Conservation (phyloP, 2,113 vertebrate species). For the Noctilio leporinus region DNA sequence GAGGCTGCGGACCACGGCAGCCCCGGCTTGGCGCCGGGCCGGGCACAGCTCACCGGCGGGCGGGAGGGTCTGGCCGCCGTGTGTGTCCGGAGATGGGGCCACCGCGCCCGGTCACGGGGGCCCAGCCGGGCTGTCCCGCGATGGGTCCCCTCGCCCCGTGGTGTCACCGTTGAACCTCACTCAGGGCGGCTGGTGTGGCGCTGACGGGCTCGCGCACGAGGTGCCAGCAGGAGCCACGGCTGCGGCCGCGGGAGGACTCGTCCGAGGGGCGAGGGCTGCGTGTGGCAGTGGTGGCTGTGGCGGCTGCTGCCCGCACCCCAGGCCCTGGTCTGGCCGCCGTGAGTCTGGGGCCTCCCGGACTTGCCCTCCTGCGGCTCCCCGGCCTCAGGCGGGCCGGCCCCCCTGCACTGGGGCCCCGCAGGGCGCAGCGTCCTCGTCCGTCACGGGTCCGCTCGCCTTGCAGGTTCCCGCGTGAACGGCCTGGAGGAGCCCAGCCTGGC, state of each 20-base stretch:
- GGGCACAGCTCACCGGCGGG: neutral
- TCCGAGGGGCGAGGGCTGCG: no score
- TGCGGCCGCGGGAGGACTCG: no score
- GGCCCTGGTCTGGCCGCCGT: neutral
- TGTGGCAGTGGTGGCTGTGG: no score
- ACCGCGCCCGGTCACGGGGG: no score
- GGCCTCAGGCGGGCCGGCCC: neutral
- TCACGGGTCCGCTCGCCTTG: conserved; percentile 11
- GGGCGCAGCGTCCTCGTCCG: rapidly evolving
- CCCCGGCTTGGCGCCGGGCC: neutral
- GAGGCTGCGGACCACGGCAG: no score
- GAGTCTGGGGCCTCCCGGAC: neutral
- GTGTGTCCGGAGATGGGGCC: no score
- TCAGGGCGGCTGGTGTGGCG: no score
- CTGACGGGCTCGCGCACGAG: no score
- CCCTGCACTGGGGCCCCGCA: conserved; percentile 33
- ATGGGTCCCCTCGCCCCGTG: no score
- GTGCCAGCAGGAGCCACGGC: no score
- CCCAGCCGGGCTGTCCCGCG: no score
- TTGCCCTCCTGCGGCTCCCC: conserved; percentile 2
- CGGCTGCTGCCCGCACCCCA: neutral
- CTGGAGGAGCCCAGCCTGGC: conserved; percentile 90
- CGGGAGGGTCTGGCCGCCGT: neutral
- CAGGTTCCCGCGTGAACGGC: conserved; percentile 86
- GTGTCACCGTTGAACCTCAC: no score